Base-by-base conservation (phyloP, 2,888 invertebrate species). In the Pterobdella sp. region DNA sequence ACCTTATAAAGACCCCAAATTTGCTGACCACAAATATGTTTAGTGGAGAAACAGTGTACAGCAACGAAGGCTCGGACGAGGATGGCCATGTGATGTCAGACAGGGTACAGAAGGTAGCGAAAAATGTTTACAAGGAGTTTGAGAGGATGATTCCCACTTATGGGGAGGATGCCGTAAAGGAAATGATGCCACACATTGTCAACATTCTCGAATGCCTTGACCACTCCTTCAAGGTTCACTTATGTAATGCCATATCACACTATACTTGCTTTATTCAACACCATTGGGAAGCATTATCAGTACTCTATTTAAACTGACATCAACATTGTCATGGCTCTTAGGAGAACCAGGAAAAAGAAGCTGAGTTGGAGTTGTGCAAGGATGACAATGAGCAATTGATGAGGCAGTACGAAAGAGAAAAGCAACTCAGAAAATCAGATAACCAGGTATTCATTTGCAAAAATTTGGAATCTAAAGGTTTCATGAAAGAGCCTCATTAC, bases 321-420 rank as follows among this genome's bases (percentile, higher is more conserved):
- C n/a, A n/a, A n/a, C n/a, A n/a, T n/a, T n/a, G 94, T 84, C 92
- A 94, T n/a, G n/a, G n/a, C n/a, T n/a, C n/a, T n/a, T 3, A 56
- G 78, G 93, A 94, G 78, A 96, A 96, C 86, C 96, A 97, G 81
- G 97, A 97, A 84, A 93, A 94, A 80, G 94, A 96, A 84, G 97
- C 98, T 7, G 98, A 99, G 84, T 85, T 97, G 79, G 98, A 99
- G 85, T 86, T 99, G 75, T 86, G 97, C 73, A 88, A 95, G 73
- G 98, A 99, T 84, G 98, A 98, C 84, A 98, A 99, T 83, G 98
- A 99, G 84, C 98, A 98, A 85, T 88, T 98, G 77, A 91, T 97
- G 77, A 96, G 95, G 60, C 98, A 98, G 83, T 99, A 98, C 86
- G 98, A 99, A 85, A 88, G 98, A 75, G 98, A 99, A 84, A 98